phyloP scores from a whole-genome alignment of 2,797 vertebrate genomes.

The Hypotaenidia philippensis region DNA sequence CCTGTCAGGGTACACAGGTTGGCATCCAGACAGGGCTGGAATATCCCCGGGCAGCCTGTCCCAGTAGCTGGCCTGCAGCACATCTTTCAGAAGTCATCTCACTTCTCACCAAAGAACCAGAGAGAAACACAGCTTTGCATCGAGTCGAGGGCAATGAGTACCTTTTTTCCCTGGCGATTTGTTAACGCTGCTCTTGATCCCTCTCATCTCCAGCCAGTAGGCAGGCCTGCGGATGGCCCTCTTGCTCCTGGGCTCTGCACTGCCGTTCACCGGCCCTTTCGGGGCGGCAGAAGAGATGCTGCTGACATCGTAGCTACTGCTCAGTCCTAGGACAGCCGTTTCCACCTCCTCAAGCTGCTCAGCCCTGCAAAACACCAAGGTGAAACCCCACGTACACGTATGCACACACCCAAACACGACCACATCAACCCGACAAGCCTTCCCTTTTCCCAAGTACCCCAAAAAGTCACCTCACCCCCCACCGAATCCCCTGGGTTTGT shows the following conservation, averaged over 20 bases:
- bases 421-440: not conserved
- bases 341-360: constrained; percentile 65
- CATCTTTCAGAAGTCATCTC: not conserved
- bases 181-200: constrained; percentile 35
- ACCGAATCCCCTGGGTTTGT: not conserved
- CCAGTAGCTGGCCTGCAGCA: not conserved
- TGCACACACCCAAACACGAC: not conserved
- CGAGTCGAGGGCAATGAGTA: not conserved
- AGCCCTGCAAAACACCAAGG: constrained; percentile 42
- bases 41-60: no score
- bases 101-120: not conserved
- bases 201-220: constrained; percentile 80
- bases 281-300: constrained; percentile 53
- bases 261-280: constrained; percentile 19
- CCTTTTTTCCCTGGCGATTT: constrained; percentile 29
- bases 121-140: not conserved
- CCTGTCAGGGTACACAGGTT: no score
- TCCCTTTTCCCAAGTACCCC: not conserved
- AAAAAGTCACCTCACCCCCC: not conserved
- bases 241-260: constrained; percentile 38
- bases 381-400: not conserved
- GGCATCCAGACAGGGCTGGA: no score
- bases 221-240: constrained; percentile 68
- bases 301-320: constrained; percentile 24
- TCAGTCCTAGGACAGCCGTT: constrained; percentile 43